Base-by-base conservation (phyloP, 2,797 vertebrate species). In the Scolopax rusticola region DNA sequence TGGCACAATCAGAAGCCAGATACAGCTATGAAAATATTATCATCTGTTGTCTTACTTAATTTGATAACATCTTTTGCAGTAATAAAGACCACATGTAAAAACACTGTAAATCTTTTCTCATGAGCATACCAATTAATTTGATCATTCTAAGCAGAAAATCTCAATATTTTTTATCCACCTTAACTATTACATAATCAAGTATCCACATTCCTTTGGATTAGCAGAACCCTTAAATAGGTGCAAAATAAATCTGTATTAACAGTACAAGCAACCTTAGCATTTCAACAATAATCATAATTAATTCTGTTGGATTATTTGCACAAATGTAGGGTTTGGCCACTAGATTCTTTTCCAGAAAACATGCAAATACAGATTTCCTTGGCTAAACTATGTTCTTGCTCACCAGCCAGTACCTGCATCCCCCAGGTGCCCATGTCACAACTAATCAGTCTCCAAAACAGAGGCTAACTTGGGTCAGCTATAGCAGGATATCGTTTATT, bases 1-100 rank as follows among this genome's bases (percentile, higher is more conserved):
- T 28, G 67, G 24, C 56, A 82, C 40, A 84, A 83, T 90, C 63
- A 94, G 85, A 91, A 94, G 83, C 51, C 81, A 77, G 11, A 56
- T 61, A 40, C 6, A 84, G 47, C 65, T 80, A 80, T 19, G 24
- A 68, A 78, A 94, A 43, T 19, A 64, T 8, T 50, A 27, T 60
- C 17, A 50, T 73, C 43, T 88, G 25, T 53, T 76, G 6, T 47
- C 45, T 85, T 45, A 20, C 12, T 94, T 85, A 23, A 50, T 4
- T 67, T 67, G 84, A 87, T 74, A 84, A 33, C 28, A 57, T 64
- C 48, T 84, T 78, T 33, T 84, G 59, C 40, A 54, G 21, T 41
- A 74, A 89, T 69, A 86, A 83, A 79, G 17, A 64, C 32, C 63
- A 64, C 9, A 15, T 54, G 40, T 68, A 64, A 94, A 78, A 91